Evolutionary conservation across 2,797 vertebrate genomes (phyloP), one percentile per base, ranked within the genome.

Genomic region (Leuciscus waleckii): DNA sequence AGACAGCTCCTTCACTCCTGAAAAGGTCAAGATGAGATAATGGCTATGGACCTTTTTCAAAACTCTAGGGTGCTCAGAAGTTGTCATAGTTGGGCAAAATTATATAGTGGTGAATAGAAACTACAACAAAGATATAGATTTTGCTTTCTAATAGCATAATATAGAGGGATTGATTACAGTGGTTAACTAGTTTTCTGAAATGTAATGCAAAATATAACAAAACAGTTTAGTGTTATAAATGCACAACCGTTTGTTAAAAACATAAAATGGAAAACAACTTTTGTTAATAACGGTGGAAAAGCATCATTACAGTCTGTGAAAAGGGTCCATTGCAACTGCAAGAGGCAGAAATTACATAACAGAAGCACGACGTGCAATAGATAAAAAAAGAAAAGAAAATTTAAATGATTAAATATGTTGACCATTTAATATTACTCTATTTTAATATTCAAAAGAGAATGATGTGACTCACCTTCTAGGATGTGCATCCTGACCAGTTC

Each of bases 401-500:
- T 54, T 16, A 75, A 49, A 54, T 75, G 1, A 49, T 16, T 49
- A 16, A 43, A 58, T 7, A n/a, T 23, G 11, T 23, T 43, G 5
- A 43, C 5, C 9, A 41, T 46, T n/a, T 46, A 73, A 17, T 41
- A 46, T 65, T 37, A 56, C 67, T 39, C 1, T 0, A 14, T 49
- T 37, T 51, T 41, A 9, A 29, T 67, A n/a, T 67, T 49, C 23
- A 29, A 79, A 73, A 81, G 51, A 80, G 51, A 80, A 46, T 17
- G 35, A 67, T 32, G 35, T 14, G 16, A 32, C 94, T 85, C 92
- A 99, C 98, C 98, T 95, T 99, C 97, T 87, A 99, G 93, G 92
- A 99, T 99, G 94, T 99, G 98, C 98, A 99, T 99, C 92, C 98
- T 98, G 92, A 99, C 97, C 85, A 99, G 93, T 92, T 99, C 98